Conservation (phyloP, 2,888 invertebrate genomes). For the Chrysopilus asiliformis region DNA sequence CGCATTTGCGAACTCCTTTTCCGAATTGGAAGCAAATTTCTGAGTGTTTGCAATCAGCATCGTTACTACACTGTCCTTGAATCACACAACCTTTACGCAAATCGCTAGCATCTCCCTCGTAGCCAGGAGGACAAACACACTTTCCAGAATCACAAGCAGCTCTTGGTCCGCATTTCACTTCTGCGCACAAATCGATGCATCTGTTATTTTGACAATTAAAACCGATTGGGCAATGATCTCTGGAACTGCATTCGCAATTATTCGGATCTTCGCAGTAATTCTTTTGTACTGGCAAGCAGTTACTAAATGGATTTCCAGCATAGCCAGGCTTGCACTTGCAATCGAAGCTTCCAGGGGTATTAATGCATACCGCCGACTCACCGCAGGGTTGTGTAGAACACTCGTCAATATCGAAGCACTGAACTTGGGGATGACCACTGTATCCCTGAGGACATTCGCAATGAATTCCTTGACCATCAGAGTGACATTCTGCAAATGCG, state of each 20-base stretch:
- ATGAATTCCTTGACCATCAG: constrained; percentile 58
- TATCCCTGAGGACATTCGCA: constrained; percentile 75
- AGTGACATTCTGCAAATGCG: constrained; percentile 62
- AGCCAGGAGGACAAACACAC: constrained; percentile 68
- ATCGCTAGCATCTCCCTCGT: constrained; percentile 61
- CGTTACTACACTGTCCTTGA: constrained; percentile 64
- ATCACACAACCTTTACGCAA: constrained; percentile 54
- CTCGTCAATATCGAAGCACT: constrained; percentile 74
- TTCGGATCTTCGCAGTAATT: constrained; percentile 55
- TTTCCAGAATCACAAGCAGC: constrained; percentile 67
- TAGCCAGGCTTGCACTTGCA: constrained; percentile 77
- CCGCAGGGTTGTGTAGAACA: constrained; percentile 69
- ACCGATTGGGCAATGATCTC: constrained; percentile 62
- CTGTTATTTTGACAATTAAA: constrained; percentile 57
- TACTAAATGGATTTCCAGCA: constrained; percentile 76
- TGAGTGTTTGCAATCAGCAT: constrained; percentile 66
- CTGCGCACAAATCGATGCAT: constrained; percentile 65
- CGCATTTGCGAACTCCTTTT: constrained; percentile 65
- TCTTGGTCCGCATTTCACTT: constrained; percentile 64
- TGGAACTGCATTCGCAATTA: constrained; percentile 55
- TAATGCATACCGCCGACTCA: constrained; percentile 76
- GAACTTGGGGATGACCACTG: constrained; percentile 75
- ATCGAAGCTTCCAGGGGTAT: constrained; percentile 76
- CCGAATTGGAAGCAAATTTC: constrained; percentile 81
- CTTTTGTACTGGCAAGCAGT: constrained; percentile 58